Base-by-base conservation (phyloP, 2,888 invertebrate species). In the Xiphydria camelus region DNA sequence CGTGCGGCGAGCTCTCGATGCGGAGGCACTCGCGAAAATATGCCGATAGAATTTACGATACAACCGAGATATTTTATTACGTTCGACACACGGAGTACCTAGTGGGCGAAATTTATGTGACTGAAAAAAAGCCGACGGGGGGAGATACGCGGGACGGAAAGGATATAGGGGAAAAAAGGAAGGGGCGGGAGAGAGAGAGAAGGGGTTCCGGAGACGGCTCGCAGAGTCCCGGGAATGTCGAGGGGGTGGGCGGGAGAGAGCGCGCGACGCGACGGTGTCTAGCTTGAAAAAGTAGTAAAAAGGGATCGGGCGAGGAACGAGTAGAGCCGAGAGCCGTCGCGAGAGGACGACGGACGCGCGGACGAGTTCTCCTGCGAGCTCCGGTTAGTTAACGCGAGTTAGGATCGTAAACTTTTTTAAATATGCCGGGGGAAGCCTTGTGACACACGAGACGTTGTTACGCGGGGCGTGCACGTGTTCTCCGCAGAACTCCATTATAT, bases 31-130 rank as follows among this genome's bases (percentile, higher is more conserved):
- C 58, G 55, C 57, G 55, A 61, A 64, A 68, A 65, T 66, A 67
- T 62, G 60, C 61, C 55, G 49, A 39, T 50, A 56, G 57, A 65
- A 68, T 68, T 68, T 68, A 68, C 64, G 68, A 67, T 58, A 62
- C 61, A 63, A 62, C 59, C 61, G 61, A 58, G 57, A 63, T 63
- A 65, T 66, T 68, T 68, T 67, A 68, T 67, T 68, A 64, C 64
- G 62, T 66, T 65, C 64, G 60, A 61, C 62, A 62, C n/a, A n/a
- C n/a, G n/a, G 62, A 65, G 62, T 62, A 64, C 61, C 63, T 55
- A 60, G 59, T 61, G 56, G 58, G 45, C 59, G 51, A 63, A 67
- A 67, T 67, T 68, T 66, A 62, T 65, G 67, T 62, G 14, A 7
- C 7, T n/a, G 37, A 19, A 36, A 20, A 36, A 37, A 37, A 22